Conservation (phyloP, 2,888 invertebrate species). For the Watsonalla binaria region DNA sequence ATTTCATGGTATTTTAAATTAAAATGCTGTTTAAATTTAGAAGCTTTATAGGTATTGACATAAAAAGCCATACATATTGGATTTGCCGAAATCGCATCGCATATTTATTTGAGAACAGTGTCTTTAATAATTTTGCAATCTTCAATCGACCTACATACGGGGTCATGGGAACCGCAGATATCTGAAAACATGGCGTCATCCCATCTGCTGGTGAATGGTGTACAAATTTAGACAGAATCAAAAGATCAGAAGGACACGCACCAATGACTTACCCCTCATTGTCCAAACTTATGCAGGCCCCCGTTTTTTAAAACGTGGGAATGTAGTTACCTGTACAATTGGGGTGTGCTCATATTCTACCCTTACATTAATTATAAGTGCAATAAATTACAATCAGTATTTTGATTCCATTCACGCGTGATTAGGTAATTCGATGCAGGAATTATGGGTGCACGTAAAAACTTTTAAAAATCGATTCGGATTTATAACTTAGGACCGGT, state of each 20-base stretch:
- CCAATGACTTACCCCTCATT: conserved; percentile 50
- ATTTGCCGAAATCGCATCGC: no score
- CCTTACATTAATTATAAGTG: conserved; percentile 62
- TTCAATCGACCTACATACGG: neutral
- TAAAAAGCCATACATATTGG: no score
- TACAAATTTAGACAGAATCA: conserved; percentile 26
- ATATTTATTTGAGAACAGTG: neutral
- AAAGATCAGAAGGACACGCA: conserved; percentile 42
- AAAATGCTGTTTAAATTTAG: no score
- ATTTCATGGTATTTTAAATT: no score
- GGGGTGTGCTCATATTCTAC: conserved; percentile 33
- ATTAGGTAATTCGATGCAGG: conserved; percentile 51
- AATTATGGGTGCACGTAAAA: conserved; percentile 18
- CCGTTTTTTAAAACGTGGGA: conserved; percentile 65
- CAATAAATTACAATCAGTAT: conserved; percentile 73
- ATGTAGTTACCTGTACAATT: conserved; percentile 54
- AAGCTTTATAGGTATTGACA: no score
- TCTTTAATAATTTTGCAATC: neutral
- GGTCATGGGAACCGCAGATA: conserved; percentile 30
- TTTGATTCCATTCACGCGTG: conserved; percentile 58
- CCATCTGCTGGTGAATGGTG: conserved; percentile 33
- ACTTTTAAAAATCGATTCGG: conserved; percentile 1
- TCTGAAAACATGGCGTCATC: conserved; percentile 24
- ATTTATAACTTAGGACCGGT: no score
- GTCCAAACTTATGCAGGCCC: conserved; percentile 55